Evolutionary conservation across 2,888 invertebrate genomes (phyloP).

Genomic region (Hemicrepidius hirtus): DNA sequence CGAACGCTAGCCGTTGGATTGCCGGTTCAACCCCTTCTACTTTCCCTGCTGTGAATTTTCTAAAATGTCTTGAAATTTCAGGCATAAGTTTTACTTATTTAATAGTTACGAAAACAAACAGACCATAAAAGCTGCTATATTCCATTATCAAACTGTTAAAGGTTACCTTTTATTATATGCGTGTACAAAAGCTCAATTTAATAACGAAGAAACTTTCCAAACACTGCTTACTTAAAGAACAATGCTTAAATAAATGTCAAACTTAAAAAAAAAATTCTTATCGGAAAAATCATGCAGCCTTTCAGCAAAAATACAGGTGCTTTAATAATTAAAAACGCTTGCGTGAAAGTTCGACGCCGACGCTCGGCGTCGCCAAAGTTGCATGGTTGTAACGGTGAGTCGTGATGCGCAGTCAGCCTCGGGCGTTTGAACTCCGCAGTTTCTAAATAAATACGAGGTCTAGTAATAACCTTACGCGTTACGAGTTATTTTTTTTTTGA

Average conservation of each 20-base stretch:
- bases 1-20: too few relatives aligned
- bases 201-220: background rate
- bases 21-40: too few relatives aligned
- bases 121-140: too few relatives aligned
- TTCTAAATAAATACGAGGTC: conserved; percentile 17
- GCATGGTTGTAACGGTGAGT: conserved; percentile 34
- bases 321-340: conserved; percentile 47
- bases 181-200: background rate
- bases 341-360: conserved; percentile 52
- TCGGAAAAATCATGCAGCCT: background rate
- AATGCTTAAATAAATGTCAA: conserved; percentile 8
- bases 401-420: conserved; percentile 41
- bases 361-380: conserved; percentile 50
- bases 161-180: background rate
- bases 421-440: conserved; percentile 37
- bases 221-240: background rate
- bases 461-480: conserved; percentile 6
- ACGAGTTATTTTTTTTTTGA: conserved; percentile 15
- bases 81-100: too few relatives aligned
- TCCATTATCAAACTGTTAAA: background rate
- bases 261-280: background rate
- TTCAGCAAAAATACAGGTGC: conserved; percentile 27
- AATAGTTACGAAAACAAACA: too few relatives aligned
- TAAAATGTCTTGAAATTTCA: too few relatives aligned
- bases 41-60: too few relatives aligned